A percentile compares a stretch with the other conserved stretches of the same genome.
phyloP scores from a whole-genome alignment of 2,113 vertebrate species.

The Pelvicachromis taeniatus region DNA sequence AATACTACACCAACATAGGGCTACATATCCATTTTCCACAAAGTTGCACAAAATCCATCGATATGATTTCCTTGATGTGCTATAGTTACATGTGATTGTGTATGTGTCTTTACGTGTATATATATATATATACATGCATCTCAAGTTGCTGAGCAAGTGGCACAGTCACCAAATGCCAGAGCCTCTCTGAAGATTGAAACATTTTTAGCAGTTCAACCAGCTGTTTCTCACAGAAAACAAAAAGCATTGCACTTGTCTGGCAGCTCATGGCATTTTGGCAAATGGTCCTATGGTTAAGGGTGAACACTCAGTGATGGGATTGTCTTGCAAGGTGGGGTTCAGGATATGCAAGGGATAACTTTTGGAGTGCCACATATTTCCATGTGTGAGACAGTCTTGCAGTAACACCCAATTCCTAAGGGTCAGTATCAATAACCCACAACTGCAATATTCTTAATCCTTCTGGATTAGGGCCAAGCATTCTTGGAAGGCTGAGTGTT shows the following conservation, averaged over 20 bases:
- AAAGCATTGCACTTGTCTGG: conserved; percentile 9
- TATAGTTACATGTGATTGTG: not conserved
- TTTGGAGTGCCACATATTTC: not conserved
- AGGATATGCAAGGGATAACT: not conserved
- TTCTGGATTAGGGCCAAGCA: conserved; percentile 19
- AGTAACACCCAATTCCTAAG: not conserved
- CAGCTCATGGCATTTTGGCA: conserved; percentile 47
- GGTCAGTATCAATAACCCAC: conserved; percentile 40
- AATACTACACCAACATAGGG: too few relatives aligned
- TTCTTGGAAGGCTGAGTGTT: conserved; percentile 3
- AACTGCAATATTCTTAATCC: conserved; percentile 30
- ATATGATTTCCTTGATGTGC: too few relatives aligned
- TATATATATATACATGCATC: not conserved
- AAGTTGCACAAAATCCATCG: too few relatives aligned
- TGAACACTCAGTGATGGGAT: conserved; percentile 17
- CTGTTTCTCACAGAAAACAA: conserved; percentile 32
- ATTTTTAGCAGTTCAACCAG: conserved; percentile 27
- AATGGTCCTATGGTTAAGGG: conserved; percentile 1
- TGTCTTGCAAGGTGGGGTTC: conserved; percentile 57
- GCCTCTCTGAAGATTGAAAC: conserved; percentile 18
- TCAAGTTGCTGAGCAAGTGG: not conserved
- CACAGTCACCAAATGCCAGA: conserved; percentile 31
- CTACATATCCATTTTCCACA: too few relatives aligned
- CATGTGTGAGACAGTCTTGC: not conserved
- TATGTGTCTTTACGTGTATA: not conserved